Evolutionary conservation across 2,113 vertebrate genomes (phyloP), one percentile per base, ranked within the genome.

Genomic region (Malurus cyaneus): DNA sequence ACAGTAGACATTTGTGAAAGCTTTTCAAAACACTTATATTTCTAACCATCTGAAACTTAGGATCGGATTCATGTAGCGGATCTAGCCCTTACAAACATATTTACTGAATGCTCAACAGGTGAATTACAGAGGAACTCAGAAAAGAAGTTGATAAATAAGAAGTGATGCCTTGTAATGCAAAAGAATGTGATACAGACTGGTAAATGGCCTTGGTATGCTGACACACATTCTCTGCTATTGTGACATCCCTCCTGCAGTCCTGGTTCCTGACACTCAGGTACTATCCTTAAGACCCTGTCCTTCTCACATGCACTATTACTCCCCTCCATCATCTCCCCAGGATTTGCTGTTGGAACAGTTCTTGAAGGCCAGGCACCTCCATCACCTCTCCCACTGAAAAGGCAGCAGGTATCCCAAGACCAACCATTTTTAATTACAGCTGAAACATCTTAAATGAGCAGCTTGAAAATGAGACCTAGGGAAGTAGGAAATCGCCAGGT

Each of bases 221-320:
- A 39, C 7, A 56, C 1, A 1, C 14, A 9, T 44, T 73, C 49
- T 91, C 49, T 29, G 29, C 11, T 66, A 16, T 34, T 80, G n/a
- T 36, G 29, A 34, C 8, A 20, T 54, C 74, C 47, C 66, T 71
- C 32, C 42, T 47, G 41, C 62, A 65, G 31, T 52, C 31, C 46
- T 44, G n/a, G 25, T 34, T 7, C 11, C 36, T 57, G 41, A 46
- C 69, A 5, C 36, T 83, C 62, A 47, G 18, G 11, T 1, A 31
- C 11, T 18, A 14, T 13, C 8, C 9, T 13, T 0, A 1, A 72
- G 71, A n/a, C 20, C 2, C 23, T 72, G 12, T 8, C 44, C 32
- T 81, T 42, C 42, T 57, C 28, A 34, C 31, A 39, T 0, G 1
- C 41, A 77, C 20, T 19, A 9, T 9, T 77, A 21, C 12, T 72